Conservation (phyloP, 53 echinoderm and acorn worm genomes). For the Temnopleurus reevesii region DNA sequence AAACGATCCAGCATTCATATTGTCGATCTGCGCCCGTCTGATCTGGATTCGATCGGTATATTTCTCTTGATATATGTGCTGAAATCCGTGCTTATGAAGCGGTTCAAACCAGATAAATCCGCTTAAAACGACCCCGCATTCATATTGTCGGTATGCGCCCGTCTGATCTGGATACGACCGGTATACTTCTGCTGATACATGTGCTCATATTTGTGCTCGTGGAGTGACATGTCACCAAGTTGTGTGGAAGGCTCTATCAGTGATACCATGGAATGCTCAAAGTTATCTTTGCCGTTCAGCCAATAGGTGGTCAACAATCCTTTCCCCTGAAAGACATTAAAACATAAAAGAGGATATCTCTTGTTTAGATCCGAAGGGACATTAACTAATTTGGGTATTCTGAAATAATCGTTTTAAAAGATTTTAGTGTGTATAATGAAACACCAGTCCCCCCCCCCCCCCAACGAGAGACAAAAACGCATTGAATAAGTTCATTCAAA, state of each 20-base stretch:
- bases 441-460: too few relatives aligned
- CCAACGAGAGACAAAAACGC: too few relatives aligned
- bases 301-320: slow-evolving; percentile 78
- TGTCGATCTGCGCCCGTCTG: too few relatives aligned
- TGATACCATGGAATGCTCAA: slow-evolving; percentile 60
- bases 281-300: slow-evolving; percentile 73
- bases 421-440: too few relatives aligned
- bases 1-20: too few relatives aligned
- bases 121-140: slow-evolving; percentile 18
- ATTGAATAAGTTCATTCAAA: too few relatives aligned
- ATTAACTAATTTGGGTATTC: too few relatives aligned
- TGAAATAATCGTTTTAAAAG: too few relatives aligned
- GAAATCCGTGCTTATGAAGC: slow-evolving; percentile 63
- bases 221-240: slow-evolving; percentile 50
- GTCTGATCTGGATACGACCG: slow-evolving; percentile 63
- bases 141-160: background rate
- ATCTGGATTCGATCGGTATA: too few relatives aligned
- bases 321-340: slow-evolving; percentile 72
- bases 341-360: too few relatives aligned
- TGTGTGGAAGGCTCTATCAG: slow-evolving; percentile 47
- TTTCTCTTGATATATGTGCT: slow-evolving; percentile 61
- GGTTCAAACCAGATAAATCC: background rate
- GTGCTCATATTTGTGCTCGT: slow-evolving; percentile 70
- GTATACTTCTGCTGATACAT: slow-evolving; percentile 61
- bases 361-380: too few relatives aligned